phyloP scores from a whole-genome alignment of 1,140 invertebrate genomes.

The Bombus difficillimus region DNA sequence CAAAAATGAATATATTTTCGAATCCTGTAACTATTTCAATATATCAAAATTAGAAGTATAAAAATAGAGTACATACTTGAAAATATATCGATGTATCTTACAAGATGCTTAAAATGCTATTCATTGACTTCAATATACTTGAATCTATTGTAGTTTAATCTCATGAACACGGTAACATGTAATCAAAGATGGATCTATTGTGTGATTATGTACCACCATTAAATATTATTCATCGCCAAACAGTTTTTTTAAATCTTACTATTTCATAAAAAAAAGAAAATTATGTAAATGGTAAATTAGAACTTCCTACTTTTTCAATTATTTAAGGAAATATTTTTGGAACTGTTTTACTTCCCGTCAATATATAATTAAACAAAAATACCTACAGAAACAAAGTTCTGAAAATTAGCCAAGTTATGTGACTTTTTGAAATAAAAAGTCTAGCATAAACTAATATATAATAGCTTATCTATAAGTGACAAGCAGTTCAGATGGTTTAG shows the following conservation, averaged over 20 bases:
- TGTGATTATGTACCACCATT: not conserved
- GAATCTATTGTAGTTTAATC: slow-evolving; percentile 12
- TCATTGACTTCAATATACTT: slow-evolving; percentile 24
- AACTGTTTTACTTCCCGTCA: not conserved
- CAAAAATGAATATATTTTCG: not conserved
- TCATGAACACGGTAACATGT: not conserved
- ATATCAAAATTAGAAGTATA: not conserved
- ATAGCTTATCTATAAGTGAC: not conserved
- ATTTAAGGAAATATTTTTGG: not conserved
- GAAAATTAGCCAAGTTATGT: too few relatives aligned
- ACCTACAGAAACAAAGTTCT: not conserved
- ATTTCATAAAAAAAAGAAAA: not conserved
- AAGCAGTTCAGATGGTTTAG: not conserved
- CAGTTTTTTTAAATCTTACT: not conserved
- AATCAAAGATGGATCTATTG: not conserved
- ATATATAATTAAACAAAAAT: not conserved
- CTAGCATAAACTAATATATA: not conserved
- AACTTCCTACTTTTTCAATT: not conserved
- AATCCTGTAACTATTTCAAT: not conserved
- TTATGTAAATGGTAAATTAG: not conserved
- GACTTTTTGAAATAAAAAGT: not conserved
- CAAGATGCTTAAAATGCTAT: slow-evolving; percentile 32
- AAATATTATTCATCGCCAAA: not conserved
- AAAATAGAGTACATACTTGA: not conserved
- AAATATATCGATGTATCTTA: slow-evolving; percentile 2